phyloP scores from a whole-genome alignment of 2,113 vertebrate species.

The Atrichornis clamosus region DNA sequence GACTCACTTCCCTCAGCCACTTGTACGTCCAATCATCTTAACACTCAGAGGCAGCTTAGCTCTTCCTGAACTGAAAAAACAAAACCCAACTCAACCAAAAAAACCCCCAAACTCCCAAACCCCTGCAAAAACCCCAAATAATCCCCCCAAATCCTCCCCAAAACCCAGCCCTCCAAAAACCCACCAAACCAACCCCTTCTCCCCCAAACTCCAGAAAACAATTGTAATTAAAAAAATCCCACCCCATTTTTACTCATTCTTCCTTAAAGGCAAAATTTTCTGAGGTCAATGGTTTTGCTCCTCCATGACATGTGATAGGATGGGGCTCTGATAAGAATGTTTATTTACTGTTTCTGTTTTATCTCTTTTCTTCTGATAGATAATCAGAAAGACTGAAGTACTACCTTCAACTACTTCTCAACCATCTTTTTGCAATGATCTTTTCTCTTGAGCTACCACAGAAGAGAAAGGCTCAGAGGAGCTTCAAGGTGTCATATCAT shows the following conservation, averaged over 20 bases:
- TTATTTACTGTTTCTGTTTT: neutral
- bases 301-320: neutral
- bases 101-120: neutral
- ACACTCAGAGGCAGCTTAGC: neutral
- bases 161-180: neutral
- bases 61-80: neutral
- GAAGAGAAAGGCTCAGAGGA: neutral
- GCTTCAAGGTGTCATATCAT: neutral
- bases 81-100: neutral
- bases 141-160: too few relatives aligned
- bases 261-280: neutral
- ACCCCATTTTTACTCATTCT: neutral
- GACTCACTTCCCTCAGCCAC: neutral
- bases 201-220: neutral
- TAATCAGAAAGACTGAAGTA: neutral
- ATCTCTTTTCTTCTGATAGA: neutral
- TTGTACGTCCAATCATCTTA: neutral
- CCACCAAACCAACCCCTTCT: neutral
- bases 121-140: neutral
- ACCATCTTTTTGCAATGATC: neutral
- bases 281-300: neutral
- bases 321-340: neutral
- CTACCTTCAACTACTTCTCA: neutral
- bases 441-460: neutral
- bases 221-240: neutral